Evolutionary conservation across 2,888 invertebrate genomes (phyloP), one percentile per base, ranked within the genome.

Genomic region (Achlya flavicornis): DNA sequence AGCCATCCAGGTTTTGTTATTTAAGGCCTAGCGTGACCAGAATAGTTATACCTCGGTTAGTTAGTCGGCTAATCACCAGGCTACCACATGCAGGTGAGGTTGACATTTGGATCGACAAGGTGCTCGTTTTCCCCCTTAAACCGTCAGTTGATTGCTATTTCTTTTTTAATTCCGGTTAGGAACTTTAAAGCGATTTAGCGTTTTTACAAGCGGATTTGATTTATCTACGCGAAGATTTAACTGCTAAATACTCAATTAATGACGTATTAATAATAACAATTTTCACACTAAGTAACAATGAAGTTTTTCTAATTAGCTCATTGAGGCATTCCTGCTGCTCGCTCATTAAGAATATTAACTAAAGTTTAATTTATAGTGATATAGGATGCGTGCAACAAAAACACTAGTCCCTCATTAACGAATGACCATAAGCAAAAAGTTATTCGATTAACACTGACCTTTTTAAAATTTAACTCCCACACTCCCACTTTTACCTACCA

Each of bases 391-490:
- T 19, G 19, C 19, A 53, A 53, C 53, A 53, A 53, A 53, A 53
- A 53, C 53, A 53, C 19, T 3, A 19, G 19, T 16, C 7, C 8
- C 19, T 53, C 53, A 53, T 53, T 53, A 53, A 53, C 53, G 53
- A 53, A 53, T 35, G 41, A 60, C 41, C 41, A 16, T 41, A 38
- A 41, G 12, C 16, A 41, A 41, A 60, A 60, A 41, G 16, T 16
- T 41, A 26, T 60, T 19, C 26, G 26, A 60, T 60, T 41, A 60
- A 43, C 41, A 19, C 19, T 68, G 66, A 63, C 66, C 69, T 67
- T 69, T 66, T 72, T 72, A 73, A 76, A 77, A 73, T 73, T 75
- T 72, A 71, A 73, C 69, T 61, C 72, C 74, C 74, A 76, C 71
- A 70, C 71, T 69, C 73, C 73, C 71, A 63, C 60, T 19, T 60